These are phyloP conservation scores for Microchirus variegatus DNA, from an alignment of 2,797 vertebrate species.

Conservation along the genomic window DNA sequence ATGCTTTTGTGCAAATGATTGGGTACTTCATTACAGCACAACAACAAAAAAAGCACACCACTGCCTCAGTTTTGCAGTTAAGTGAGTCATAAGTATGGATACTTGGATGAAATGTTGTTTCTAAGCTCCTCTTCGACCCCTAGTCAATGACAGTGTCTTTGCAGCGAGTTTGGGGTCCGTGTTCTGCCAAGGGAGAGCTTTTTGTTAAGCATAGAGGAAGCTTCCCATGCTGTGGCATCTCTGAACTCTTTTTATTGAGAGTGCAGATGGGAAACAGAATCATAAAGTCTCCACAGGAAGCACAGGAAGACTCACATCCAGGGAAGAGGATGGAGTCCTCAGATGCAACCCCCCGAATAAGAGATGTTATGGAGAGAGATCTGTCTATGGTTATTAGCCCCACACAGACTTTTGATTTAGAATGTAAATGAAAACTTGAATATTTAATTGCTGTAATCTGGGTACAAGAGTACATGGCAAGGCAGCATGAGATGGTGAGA, in stretches of 20 bases:
- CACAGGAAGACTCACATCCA: slow-evolving; percentile 40
- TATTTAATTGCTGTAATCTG: slow-evolving; percentile 26
- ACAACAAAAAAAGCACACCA: too few relatives aligned
- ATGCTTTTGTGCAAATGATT: too few relatives aligned
- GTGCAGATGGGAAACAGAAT: slow-evolving; percentile 56
- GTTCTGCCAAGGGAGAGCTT: slow-evolving; percentile 37
- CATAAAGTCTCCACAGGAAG: slow-evolving; percentile 60
- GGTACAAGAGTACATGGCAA: neutral
- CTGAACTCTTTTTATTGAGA: slow-evolving; percentile 55
- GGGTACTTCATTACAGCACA: too few relatives aligned
- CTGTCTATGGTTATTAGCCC: slow-evolving; percentile 8
- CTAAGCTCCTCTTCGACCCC: neutral
- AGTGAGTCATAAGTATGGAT: too few relatives aligned
- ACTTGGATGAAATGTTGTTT: too few relatives aligned
- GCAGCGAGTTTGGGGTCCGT: slow-evolving; percentile 37
- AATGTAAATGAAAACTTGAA: slow-evolving; percentile 18
- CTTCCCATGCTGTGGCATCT: slow-evolving; percentile 44
- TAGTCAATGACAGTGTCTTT: slow-evolving; percentile 23
- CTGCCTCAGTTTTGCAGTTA: too few relatives aligned
- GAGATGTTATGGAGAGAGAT: slow-evolving; percentile 15
- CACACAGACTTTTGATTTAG: slow-evolving; percentile 12
- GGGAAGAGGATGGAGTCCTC: slow-evolving; percentile 34
- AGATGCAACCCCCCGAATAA: slow-evolving; percentile 25
- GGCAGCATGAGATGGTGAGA: slow-evolving; percentile 13
- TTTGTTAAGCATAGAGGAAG: slow-evolving; percentile 51